Evolutionary conservation across 2,888 invertebrate species (phyloP).

Genomic region (Neria commutata): DNA sequence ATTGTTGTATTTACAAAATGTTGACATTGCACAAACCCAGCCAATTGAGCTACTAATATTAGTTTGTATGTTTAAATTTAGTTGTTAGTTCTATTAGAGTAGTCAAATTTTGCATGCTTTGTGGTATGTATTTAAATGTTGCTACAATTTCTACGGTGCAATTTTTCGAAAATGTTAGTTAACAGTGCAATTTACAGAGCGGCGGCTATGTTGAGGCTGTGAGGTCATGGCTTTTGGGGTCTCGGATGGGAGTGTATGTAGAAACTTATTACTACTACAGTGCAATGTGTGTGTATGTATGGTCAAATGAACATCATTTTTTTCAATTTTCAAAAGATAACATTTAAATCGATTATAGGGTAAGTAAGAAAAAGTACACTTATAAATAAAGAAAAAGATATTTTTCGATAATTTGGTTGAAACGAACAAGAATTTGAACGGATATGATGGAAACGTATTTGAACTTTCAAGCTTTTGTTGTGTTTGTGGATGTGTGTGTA

Average conservation of each 20-base stretch:
- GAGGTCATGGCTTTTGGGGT: not conserved
- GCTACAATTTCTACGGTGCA: too few species aligned
- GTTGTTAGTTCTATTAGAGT: too few species aligned
- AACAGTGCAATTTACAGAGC: not conserved
- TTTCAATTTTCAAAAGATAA: not conserved
- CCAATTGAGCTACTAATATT: too few species aligned
- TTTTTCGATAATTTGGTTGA: not conserved
- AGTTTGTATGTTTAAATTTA: too few species aligned
- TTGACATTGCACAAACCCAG: not conserved
- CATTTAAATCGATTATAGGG: not conserved
- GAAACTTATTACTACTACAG: not conserved
- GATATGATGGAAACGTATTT: slow-evolving; percentile 32
- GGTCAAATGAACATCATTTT: not conserved
- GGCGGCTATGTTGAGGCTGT: not conserved
- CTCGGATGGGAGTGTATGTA: not conserved
- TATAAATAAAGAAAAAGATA: not conserved
- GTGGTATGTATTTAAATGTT: too few species aligned
- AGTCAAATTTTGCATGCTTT: too few species aligned
- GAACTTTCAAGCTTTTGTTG: slow-evolving; percentile 45
- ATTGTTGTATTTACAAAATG: too few species aligned
- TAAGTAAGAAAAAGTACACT: not conserved
- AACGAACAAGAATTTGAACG: slow-evolving; percentile 7
- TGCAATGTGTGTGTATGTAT: not conserved
- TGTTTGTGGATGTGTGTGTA: slow-evolving; percentile 22
- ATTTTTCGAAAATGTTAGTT: not conserved